Percentiles rank a stretch among this genome's conserved stretches.
phyloP scores from a whole-genome alignment of 37 sponge, comb jelly and placozoan species.

The Hormiphora californensis region DNA sequence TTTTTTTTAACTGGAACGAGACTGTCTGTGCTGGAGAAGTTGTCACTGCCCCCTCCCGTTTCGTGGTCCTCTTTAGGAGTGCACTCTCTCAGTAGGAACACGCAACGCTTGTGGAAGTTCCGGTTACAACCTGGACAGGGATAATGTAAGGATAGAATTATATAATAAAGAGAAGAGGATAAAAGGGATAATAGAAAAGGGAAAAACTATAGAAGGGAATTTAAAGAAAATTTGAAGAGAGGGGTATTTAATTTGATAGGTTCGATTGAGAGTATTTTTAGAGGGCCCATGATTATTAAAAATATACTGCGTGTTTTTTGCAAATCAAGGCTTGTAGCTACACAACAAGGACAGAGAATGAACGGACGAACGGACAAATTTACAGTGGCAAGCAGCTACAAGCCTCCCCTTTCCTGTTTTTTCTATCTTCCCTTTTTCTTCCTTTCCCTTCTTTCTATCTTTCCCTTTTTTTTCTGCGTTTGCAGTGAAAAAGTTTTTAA shows the following conservation, averaged over 20 bases:
- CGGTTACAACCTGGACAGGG: background rate
- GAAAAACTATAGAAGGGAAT: background rate
- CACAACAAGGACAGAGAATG: too few relatives aligned
- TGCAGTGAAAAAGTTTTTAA: too few relatives aligned
- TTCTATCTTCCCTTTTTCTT: too few relatives aligned
- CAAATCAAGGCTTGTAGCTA: too few relatives aligned
- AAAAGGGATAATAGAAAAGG: background rate
- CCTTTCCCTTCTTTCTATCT: too few relatives aligned
- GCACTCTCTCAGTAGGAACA: slow-evolving; percentile 6
- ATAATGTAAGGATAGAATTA: background rate
- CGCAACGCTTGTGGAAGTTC: slow-evolving; percentile 28
- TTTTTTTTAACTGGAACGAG: too few relatives aligned
- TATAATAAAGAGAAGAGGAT: background rate
- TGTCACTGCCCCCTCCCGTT: background rate
- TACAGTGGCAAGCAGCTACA: too few relatives aligned
- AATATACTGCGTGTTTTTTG: too few relatives aligned
- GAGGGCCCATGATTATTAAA: too few relatives aligned
- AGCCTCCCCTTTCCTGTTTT: too few relatives aligned
- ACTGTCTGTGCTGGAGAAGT: slow-evolving; percentile 42
- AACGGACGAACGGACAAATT: too few relatives aligned
- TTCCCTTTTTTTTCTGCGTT: too few relatives aligned
- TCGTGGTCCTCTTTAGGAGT: background rate
- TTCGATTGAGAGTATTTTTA: background rate
- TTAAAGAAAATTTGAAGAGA: background rate
- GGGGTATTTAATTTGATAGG: background rate